These are phyloP conservation scores for Hymenochirus boettgeri DNA, from an alignment of 2,113 vertebrate genomes.

Conservation along the genomic window DNA sequence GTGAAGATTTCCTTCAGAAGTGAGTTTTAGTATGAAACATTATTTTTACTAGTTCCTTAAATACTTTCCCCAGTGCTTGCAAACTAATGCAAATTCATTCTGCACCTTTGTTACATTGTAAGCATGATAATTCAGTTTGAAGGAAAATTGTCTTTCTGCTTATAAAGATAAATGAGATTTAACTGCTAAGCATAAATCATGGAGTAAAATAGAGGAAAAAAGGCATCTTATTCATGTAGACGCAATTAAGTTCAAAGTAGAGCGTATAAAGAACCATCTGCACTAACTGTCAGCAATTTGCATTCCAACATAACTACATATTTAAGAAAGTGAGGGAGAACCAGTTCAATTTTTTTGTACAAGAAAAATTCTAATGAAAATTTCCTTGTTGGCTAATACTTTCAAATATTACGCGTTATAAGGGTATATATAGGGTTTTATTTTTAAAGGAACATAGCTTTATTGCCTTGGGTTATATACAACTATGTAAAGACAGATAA, in stretches of 20 bases:
- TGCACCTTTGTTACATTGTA: not conserved
- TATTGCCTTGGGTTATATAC: not conserved
- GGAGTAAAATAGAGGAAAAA: constrained; percentile 45
- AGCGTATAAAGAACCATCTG: constrained; percentile 37
- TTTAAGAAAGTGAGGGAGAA: constrained; percentile 4
- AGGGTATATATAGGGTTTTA: constrained; percentile 7
- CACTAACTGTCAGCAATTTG: constrained; percentile 16
- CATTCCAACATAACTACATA: constrained; percentile 28
- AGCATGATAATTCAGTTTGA: constrained; percentile 59
- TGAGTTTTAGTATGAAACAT: no score
- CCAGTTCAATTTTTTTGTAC: constrained; percentile 15
- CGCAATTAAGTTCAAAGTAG: constrained; percentile 44
- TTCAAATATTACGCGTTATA: constrained; percentile 23
- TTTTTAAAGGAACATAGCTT: constrained; percentile 4
- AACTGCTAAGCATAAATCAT: constrained; percentile 46
- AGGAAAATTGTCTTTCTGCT: constrained; percentile 46
- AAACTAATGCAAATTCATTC: no score
- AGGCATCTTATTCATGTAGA: constrained; percentile 53
- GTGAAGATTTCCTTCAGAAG: no score
- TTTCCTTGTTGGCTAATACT: constrained; percentile 24
- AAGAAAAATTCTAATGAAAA: constrained; percentile 23
- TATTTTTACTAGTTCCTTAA: no score
- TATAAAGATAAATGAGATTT: constrained; percentile 52
- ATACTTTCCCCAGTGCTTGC: no score
- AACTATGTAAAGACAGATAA: not conserved